Percentiles rank a stretch among this genome's conserved stretches.
These are phyloP conservation scores for Heliconius sara DNA, from an alignment of 2,888 invertebrate genomes.

Conservation along the genomic window DNA sequence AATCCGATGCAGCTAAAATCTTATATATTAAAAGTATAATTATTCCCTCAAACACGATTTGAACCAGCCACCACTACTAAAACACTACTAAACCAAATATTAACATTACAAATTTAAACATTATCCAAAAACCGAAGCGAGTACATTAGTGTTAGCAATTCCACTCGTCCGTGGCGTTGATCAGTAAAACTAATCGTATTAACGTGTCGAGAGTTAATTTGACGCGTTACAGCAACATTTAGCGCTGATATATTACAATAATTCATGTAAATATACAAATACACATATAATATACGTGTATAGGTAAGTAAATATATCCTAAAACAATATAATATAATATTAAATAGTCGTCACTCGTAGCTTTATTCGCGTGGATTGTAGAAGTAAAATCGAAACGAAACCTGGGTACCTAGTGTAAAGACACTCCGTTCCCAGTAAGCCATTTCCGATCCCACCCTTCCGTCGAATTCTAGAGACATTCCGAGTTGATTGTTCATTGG, in stretches of 20 bases:
- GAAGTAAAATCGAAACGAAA: background rate
- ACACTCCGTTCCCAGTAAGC: background rate
- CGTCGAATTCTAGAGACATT: too few relatives aligned
- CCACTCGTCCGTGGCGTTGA: slow-evolving; percentile 6
- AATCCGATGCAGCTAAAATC: too few relatives aligned
- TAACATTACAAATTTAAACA: background rate
- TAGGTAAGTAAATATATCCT: too few relatives aligned
- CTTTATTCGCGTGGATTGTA: too few relatives aligned
- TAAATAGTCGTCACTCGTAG: too few relatives aligned
- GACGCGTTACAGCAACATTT: slow-evolving; percentile 20
- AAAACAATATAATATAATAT: too few relatives aligned
- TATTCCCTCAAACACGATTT: background rate
- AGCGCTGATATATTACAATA: slow-evolving; percentile 21
- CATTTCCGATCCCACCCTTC: too few relatives aligned
- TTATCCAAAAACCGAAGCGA: background rate
- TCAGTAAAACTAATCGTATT: slow-evolving; percentile 33
- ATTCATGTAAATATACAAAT: background rate
- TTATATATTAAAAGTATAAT: background rate
- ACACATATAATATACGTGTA: background rate
- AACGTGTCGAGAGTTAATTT: slow-evolving; percentile 27
- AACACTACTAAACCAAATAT: background rate
- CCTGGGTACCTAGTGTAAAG: background rate
- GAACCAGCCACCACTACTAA: background rate
- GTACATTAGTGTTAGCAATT: background rate
- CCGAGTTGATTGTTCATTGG: too few relatives aligned